Percentiles rank a stretch among this genome's conserved stretches.
These are phyloP conservation scores for Plebejus anna DNA, from an alignment of 2,888 invertebrate species.

Conservation along the genomic window DNA sequence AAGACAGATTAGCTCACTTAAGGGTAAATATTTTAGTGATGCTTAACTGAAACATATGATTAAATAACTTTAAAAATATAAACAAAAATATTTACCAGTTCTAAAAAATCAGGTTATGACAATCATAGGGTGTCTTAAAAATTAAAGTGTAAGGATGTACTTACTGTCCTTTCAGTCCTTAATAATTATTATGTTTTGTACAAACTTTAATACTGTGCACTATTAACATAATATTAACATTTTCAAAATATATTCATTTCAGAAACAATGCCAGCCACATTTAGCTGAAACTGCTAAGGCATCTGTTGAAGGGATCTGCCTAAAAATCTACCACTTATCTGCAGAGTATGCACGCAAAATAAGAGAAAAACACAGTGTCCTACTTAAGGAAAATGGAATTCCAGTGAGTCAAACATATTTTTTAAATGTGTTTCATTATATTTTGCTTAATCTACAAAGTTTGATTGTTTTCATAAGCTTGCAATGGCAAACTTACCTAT, in stretches of 20 bases:
- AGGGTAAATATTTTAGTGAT: conserved; percentile 71
- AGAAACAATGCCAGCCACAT: conserved; percentile 97
- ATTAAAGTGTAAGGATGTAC: too few species aligned
- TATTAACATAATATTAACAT: conserved; percentile 4
- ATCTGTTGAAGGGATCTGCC: conserved; percentile 96
- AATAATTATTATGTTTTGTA: neutral
- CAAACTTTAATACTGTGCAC: neutral
- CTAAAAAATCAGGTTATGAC: neutral
- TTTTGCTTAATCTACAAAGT: too few species aligned
- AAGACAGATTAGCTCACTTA: conserved; percentile 92
- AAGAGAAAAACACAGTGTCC: conserved; percentile 89
- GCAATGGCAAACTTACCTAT: too few species aligned
- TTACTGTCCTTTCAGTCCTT: neutral
- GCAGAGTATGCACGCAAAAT: conserved; percentile 95
- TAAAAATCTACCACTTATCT: conserved; percentile 95
- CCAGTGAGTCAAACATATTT: conserved; percentile 50
- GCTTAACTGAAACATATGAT: neutral
- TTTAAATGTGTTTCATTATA: neutral
- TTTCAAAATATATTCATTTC: conserved; percentile 44
- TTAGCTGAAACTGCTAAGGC: conserved; percentile 95
- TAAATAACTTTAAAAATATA: neutral
- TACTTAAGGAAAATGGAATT: conserved; percentile 94
- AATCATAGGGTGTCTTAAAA: neutral
- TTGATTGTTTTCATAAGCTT: too few species aligned
- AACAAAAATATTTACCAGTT: neutral